Conservation (phyloP, 2,888 invertebrate species). For the Drosophila infuscata region DNA sequence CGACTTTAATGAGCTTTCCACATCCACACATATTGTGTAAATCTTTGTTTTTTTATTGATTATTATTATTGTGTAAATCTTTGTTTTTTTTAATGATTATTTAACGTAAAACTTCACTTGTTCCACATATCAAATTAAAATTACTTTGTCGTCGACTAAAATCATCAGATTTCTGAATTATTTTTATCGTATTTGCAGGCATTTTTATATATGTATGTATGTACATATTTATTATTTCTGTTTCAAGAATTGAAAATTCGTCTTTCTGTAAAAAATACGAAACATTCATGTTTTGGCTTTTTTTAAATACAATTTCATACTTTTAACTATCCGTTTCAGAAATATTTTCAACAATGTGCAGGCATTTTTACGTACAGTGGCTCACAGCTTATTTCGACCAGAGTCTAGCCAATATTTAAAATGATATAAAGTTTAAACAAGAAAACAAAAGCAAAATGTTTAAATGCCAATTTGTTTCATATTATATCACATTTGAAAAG, state of each 20-base stretch:
- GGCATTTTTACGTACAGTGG: too few species aligned
- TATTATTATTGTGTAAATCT: too few species aligned
- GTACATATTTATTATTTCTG: too few species aligned
- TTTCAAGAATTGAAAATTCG: neutral
- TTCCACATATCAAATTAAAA: neutral
- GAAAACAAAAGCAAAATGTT: too few species aligned
- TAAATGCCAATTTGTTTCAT: too few species aligned
- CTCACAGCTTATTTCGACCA: too few species aligned
- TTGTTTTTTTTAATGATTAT: neutral
- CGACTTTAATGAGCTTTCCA: slow-evolving; percentile 26
- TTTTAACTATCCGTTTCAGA: neutral
- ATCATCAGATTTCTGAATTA: neutral
- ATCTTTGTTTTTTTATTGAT: too few species aligned
- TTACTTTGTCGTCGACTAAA: neutral
- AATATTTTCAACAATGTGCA: too few species aligned
- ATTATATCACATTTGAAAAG: too few species aligned
- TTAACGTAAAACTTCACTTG: neutral
- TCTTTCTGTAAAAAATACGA: neutral
- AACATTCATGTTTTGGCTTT: neutral
- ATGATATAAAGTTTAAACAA: too few species aligned
- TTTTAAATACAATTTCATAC: neutral
- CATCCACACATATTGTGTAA: neutral
- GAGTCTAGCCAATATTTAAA: too few species aligned
- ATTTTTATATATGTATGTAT: neutral
- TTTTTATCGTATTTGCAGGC: neutral